Evolutionary conservation across 2,888 invertebrate genomes (phyloP), one percentile per base, ranked within the genome.

Genomic region (Xylota sylvarum): DNA sequence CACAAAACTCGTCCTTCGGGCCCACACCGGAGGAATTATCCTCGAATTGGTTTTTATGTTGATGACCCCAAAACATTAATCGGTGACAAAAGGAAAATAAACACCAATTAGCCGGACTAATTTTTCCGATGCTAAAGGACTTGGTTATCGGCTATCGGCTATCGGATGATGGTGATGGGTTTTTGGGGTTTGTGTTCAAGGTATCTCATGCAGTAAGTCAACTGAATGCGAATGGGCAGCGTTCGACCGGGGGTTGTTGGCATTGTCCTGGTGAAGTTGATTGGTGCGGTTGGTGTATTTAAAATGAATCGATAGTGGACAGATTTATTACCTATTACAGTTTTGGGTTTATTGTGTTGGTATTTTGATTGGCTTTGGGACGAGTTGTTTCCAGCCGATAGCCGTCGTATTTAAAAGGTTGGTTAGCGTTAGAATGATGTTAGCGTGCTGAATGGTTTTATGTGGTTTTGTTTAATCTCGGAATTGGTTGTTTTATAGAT

Each of bases 1-100:
- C 40, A 69, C 55, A 77, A 32, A 40, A 69, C 79, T 56, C 72
- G 40, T 72, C 65, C 55, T 62, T 35, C 6, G 12, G 32, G 10
- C 43, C 27, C 55, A 48, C 17, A 50, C 35, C 17, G 9, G 19
- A n/a, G 62, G 43, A 43, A 69, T 52, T 76, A 52, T 76, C 72
- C 76, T 60, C 70, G 67, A 67, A 65, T 70, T 65, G 60, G 85
- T 27, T 72, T 67, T 55, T 85, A 76, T 72, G 58, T 46, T 70
- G 70, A 60, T 79, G 80, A 85, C 85, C 85, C 76, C 65, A 58
- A 70, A 80, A 80, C 74, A 85, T 85, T 85, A 76, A 85, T 85
- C 70, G 80, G 80, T 76, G 80, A 80, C 80, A 85, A 80, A 76
- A 70, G 30, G 48, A 58, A 52, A 72, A 65, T 76, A 76, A 85